Evolutionary conservation across 92 coral and sea anemone genomes (phyloP), one percentile per base, ranked within the genome.

Genomic region (Plumapathes pennacea): DNA sequence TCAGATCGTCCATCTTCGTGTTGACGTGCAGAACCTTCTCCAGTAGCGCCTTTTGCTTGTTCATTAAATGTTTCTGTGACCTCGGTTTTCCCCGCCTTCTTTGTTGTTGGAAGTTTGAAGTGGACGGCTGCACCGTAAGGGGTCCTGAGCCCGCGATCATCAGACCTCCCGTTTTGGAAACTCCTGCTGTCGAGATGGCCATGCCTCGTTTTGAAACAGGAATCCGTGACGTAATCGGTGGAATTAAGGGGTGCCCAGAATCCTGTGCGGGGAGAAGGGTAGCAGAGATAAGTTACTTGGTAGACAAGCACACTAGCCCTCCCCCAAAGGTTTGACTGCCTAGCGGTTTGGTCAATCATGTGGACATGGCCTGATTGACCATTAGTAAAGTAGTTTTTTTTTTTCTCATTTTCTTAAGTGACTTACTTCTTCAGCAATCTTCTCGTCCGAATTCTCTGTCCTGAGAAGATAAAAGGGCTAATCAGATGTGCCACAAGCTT

Each of bases 11-110:
- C 60, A 60, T 55, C 32, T 67, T 58, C 20, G 73, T 32, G 32
- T 82, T 63, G 28, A 74, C 83, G 18, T 60, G 67, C 18, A 75
- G 55, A 5, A 69, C 72, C 28, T 54, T 74, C 5, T 82, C 89
- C 50, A 65, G 10, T 3, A 73, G 32, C 4, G 62, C 82, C 64
- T 82, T 82, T 26, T 82, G 83, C 37, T 61, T 82, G 15, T 38
- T 32, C 29, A 75, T 21, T 44, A 57, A 57, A 30, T 82, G 78
- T 39, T 44, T 46, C 2, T 78, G 57, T 32, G 89, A 50, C 38
- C 32, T 51, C 18, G 80, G 57, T 38, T 82, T 82, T 0, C 58
- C 76, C 26, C 89, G 78, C 46, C 57, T 74, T 49, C 53, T 72
- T n/a, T n/a, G n/a, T 52, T 42, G 32, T 27, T 45, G 41, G 19